Conservation (phyloP, 1,140 invertebrate species). For the Euwallacea similis region DNA sequence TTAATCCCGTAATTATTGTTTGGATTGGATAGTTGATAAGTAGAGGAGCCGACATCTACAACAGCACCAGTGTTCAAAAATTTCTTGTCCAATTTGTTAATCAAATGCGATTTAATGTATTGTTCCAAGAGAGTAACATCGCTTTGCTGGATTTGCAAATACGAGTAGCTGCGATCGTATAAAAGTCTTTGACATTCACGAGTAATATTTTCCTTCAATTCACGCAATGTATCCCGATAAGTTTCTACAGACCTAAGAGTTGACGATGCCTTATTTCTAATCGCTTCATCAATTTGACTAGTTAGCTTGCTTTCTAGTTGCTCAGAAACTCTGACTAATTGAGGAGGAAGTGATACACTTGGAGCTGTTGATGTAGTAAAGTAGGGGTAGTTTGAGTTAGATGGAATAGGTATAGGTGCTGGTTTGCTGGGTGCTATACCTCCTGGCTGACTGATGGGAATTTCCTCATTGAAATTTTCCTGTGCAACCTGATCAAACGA, state of each 20-base stretch:
- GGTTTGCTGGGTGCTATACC: no score
- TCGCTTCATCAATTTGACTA: not conserved
- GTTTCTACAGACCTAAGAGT: not conserved
- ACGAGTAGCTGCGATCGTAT: not conserved
- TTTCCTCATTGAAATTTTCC: no score
- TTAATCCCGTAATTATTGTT: not conserved
- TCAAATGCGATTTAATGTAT: not conserved
- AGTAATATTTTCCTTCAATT: not conserved
- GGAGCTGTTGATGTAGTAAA: not conserved
- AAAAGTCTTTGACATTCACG: conserved; percentile 2
- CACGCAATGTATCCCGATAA: not conserved
- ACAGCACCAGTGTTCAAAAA: no score
- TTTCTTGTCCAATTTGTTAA: not conserved
- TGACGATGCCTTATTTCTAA: not conserved
- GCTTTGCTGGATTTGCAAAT: not conserved
- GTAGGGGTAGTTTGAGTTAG: no score
- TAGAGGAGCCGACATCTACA: no score
- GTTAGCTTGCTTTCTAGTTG: not conserved
- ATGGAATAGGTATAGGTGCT: no score
- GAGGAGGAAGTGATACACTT: not conserved
- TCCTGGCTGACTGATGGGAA: no score
- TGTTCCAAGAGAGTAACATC: conserved; percentile 1
- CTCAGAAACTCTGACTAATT: not conserved
- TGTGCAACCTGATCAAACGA: no score
- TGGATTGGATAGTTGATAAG: no score